These are phyloP conservation scores for Siniperca obscura DNA, from an alignment of 2,797 vertebrate genomes.

Conservation along the genomic window DNA sequence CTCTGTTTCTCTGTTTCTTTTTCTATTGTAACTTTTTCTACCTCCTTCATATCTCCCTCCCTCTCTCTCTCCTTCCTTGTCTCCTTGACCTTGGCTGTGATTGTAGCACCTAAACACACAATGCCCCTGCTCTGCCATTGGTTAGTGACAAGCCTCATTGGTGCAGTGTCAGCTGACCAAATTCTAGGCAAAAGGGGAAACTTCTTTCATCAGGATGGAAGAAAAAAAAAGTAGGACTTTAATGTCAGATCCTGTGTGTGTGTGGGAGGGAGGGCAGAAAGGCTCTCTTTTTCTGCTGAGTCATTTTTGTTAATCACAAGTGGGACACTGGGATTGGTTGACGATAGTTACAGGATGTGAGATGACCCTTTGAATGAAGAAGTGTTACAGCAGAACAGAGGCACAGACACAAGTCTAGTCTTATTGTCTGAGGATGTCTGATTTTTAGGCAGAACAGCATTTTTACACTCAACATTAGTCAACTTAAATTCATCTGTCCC, in stretches of 20 bases:
- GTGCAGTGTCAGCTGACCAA: constrained; percentile 75
- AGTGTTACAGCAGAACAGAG: constrained; percentile 49
- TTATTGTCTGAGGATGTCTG: neutral
- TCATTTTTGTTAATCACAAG: constrained; percentile 72
- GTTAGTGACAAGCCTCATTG: constrained; percentile 70
- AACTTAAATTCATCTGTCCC: neutral
- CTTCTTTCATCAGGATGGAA: constrained; percentile 67
- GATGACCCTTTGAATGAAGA: constrained; percentile 63
- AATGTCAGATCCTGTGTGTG: constrained; percentile 49
- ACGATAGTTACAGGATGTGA: constrained; percentile 53
- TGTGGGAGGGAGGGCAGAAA: constrained; percentile 18
- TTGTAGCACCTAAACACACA: constrained; percentile 71
- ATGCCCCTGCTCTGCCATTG: constrained; percentile 60
- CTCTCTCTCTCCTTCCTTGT: constrained; percentile 41
- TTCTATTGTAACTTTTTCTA: constrained; percentile 18
- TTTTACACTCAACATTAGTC: neutral
- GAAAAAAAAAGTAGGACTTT: constrained; percentile 52
- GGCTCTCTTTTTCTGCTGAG: constrained; percentile 72
- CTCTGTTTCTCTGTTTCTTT: constrained; percentile 33
- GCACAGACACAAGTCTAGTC: neutral
- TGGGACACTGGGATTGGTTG: constrained; percentile 54
- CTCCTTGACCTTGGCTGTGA: constrained; percentile 79
- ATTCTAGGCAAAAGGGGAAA: constrained; percentile 80
- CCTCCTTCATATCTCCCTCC: constrained; percentile 25
- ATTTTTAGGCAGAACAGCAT: constrained; percentile 15